phyloP scores from a whole-genome alignment of 1,140 invertebrate species.

The Mylabris phalerata region DNA sequence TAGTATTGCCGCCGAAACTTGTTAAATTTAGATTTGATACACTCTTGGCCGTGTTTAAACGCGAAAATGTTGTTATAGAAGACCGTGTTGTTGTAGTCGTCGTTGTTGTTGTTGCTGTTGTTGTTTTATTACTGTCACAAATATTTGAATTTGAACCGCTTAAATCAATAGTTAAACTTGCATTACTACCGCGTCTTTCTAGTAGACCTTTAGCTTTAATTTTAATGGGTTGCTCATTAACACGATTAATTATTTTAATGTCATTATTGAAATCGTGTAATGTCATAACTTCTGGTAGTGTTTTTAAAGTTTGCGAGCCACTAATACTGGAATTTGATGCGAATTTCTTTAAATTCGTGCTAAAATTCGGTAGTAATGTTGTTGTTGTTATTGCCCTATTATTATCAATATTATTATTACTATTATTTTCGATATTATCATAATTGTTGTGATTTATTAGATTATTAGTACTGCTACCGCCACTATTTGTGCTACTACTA shows the following conservation, averaged over 20 bases:
- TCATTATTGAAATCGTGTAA: slow-evolving; percentile 53
- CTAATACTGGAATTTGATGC: slow-evolving; percentile 41
- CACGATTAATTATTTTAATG: neutral
- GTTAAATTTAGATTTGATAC: slow-evolving; percentile 38
- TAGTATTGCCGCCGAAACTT: slow-evolving; percentile 18
- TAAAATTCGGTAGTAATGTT: slow-evolving; percentile 27
- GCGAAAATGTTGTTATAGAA: neutral
- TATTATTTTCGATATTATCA: too few species aligned
- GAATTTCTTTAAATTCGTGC: slow-evolving; percentile 39
- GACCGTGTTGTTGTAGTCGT: too few species aligned
- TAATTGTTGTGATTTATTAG: too few species aligned
- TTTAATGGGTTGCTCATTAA: slow-evolving; percentile 45
- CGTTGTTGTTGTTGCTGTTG: slow-evolving; percentile 4
- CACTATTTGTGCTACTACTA: too few species aligned
- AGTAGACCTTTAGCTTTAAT: slow-evolving; percentile 56
- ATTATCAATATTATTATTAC: too few species aligned
- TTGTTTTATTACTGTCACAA: slow-evolving; percentile 21
- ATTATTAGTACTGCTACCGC: too few species aligned
- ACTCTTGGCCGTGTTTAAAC: slow-evolving; percentile 37
- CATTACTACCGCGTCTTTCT: slow-evolving; percentile 77
- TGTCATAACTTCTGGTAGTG: slow-evolving; percentile 57
- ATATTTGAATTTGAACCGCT: slow-evolving; percentile 33
- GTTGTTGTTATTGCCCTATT: slow-evolving; percentile 13
- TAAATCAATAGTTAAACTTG: slow-evolving; percentile 63
- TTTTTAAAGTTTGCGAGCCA: slow-evolving; percentile 48